Evolutionary conservation across 2,888 invertebrate genomes (phyloP).

Genomic region (Acleris literana): DNA sequence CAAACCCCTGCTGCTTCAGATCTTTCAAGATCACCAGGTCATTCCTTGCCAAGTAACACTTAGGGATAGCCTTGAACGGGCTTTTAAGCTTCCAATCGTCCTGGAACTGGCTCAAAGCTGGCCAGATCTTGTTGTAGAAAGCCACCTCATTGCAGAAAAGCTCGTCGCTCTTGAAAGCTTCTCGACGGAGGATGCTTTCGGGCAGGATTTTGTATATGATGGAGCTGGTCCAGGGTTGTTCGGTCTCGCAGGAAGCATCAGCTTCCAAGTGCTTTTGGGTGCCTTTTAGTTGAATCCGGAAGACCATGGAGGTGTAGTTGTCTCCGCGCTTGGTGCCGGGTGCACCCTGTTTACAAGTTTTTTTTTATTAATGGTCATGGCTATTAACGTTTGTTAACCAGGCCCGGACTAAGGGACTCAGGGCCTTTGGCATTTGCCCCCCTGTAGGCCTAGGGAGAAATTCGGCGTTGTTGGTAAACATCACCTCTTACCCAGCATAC

Average conservation of each 20-base stretch:
- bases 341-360: slow-evolving; percentile 74
- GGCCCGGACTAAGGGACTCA: no score
- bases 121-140: slow-evolving; percentile 88
- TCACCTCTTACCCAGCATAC: no score
- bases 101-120: slow-evolving; percentile 85
- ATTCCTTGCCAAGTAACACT: slow-evolving; percentile 84
- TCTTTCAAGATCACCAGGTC: slow-evolving; percentile 85
- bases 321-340: slow-evolving; percentile 89
- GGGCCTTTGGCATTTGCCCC: no score
- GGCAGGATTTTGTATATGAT: slow-evolving; percentile 89
- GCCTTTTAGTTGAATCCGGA: slow-evolving; percentile 85
- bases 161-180: slow-evolving; percentile 88
- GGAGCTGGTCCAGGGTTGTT: slow-evolving; percentile 85
- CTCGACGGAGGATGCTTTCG: slow-evolving; percentile 85
- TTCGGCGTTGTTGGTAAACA: no score
- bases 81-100: slow-evolving; percentile 65
- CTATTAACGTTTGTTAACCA: no score
- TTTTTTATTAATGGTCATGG: no score
- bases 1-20: slow-evolving; percentile 82
- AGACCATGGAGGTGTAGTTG: slow-evolving; percentile 89
- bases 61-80: slow-evolving; percentile 83
- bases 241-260: slow-evolving; percentile 57
- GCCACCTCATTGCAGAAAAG: slow-evolving; percentile 89
- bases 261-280: slow-evolving; percentile 55
- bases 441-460: no score